Conservation (phyloP, 2,113 vertebrate species). For the Centrocercus urophasianus region DNA sequence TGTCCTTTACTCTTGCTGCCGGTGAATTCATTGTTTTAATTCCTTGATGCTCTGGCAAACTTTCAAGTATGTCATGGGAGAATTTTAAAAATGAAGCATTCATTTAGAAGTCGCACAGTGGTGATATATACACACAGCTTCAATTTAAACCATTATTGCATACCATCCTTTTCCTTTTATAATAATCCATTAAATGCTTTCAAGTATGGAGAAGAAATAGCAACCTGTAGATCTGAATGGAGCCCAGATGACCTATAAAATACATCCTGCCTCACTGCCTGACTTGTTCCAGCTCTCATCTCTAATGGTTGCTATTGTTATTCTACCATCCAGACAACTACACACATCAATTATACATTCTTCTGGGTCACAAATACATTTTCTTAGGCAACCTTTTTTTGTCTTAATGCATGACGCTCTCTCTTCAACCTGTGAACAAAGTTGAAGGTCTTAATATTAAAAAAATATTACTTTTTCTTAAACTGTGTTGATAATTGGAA, state of each 20-base stretch:
- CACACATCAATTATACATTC: constrained; percentile 76
- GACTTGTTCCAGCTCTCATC: constrained; percentile 75
- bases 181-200: constrained; percentile 86
- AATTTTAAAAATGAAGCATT: constrained; percentile 72
- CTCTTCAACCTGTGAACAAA: constrained; percentile 49
- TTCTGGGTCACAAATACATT: constrained; percentile 68
- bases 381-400: constrained; percentile 64
- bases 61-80: constrained; percentile 57
- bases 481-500: constrained; percentile 32
- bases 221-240: constrained; percentile 84
- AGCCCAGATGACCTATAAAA: constrained; percentile 85
- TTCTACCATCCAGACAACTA: constrained; percentile 72
- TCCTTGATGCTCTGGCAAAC: constrained; percentile 63
- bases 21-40: constrained; percentile 66
- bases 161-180: constrained; percentile 77
- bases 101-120: constrained; percentile 73
- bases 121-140: constrained; percentile 70
- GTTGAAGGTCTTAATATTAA: constrained; percentile 22
- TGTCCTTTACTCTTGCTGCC: constrained; percentile 26
- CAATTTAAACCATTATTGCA: constrained; percentile 80
- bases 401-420: constrained; percentile 33
- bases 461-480: not conserved
- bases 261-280: constrained; percentile 73
- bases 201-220: constrained; percentile 81
- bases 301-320: constrained; percentile 81